These are phyloP conservation scores for Portunus trituberculatus DNA, from an alignment of 1,140 invertebrate genomes.

Conservation along the genomic window DNA sequence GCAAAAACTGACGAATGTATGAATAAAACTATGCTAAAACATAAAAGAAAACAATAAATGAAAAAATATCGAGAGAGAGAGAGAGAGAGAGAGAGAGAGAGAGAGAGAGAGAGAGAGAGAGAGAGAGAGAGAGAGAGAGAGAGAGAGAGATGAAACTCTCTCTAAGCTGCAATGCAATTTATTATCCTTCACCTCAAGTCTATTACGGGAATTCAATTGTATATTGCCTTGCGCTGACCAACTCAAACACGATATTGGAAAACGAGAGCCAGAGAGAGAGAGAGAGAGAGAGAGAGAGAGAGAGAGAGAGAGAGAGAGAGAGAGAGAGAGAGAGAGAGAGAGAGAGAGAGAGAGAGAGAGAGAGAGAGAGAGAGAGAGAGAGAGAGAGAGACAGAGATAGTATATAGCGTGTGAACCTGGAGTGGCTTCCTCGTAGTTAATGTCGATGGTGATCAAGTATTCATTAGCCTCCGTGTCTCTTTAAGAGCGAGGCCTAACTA, in stretches of 20 bases:
- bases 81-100: conserved; percentile 2
- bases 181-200: neutral
- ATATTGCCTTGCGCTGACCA: neutral
- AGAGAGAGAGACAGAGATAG: too few species aligned
- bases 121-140: neutral
- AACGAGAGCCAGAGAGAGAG: neutral
- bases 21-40: too few species aligned
- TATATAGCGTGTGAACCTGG: neutral
- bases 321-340: conserved; percentile 17
- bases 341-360: neutral
- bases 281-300: too few species aligned
- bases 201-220: neutral
- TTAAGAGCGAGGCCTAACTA: neutral
- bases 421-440: neutral
- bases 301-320: neutral
- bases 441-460: neutral
- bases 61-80: neutral
- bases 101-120: conserved; percentile 20
- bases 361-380: too few species aligned
- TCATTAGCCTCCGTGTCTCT: neutral
- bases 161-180: neutral
- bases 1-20: too few species aligned
- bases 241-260: neutral
- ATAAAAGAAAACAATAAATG: too few species aligned
- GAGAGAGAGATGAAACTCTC: neutral